Evolutionary conservation across 2,888 invertebrate genomes (phyloP).

Genomic region (Dolomedes plantarius): DNA sequence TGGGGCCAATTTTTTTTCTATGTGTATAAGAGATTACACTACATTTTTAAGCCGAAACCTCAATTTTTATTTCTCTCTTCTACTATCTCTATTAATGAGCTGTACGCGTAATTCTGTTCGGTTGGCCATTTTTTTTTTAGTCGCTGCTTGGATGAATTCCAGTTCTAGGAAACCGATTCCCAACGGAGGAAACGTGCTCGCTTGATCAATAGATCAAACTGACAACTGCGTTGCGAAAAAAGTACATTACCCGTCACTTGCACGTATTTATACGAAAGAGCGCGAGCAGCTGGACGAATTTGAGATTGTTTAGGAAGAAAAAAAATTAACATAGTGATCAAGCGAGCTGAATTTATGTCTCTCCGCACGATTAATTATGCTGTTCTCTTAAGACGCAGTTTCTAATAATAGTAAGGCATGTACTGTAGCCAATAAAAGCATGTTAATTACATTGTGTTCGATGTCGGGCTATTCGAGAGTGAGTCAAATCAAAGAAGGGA

Average conservation of each 20-base stretch:
- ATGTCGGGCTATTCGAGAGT: too few relatives aligned
- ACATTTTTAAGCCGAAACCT: neutral
- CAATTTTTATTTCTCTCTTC: neutral
- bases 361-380: neutral
- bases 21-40: neutral
- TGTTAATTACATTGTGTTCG: too few relatives aligned
- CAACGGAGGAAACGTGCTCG: neutral
- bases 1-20: too few relatives aligned
- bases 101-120: neutral
- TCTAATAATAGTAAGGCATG: neutral
- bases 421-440: too few relatives aligned
- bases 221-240: neutral
- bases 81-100: slow-evolving; percentile 8
- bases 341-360: too few relatives aligned
- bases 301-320: neutral
- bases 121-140: neutral
- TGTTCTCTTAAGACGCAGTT: neutral
- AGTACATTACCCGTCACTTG: neutral
- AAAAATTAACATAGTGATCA: too few relatives aligned
- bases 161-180: neutral
- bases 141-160: slow-evolving; percentile 21
- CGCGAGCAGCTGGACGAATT: neutral
- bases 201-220: slow-evolving; percentile 28
- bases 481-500: too few relatives aligned
- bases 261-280: slow-evolving; percentile 4